Base-by-base conservation (phyloP, 1,140 invertebrate species). In the Drosophila mojavensis region DNA sequence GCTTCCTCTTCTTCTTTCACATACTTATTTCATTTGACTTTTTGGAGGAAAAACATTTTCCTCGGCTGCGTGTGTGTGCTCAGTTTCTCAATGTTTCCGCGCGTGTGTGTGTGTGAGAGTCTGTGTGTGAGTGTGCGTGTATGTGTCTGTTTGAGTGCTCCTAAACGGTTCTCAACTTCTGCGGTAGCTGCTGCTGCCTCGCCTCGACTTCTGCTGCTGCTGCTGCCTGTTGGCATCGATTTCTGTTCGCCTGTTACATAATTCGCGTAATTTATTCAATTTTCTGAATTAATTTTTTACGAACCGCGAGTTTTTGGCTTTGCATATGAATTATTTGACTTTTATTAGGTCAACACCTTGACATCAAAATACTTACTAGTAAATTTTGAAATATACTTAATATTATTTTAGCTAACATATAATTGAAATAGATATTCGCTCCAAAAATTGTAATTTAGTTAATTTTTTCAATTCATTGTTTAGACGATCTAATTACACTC, bases 251-350 rank as follows among this genome's bases (percentile, higher is more conserved):
- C 90, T 90, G 85, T 68, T 91, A 86, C 75, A 69, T 89, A 79
- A 91, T 91, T 91, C 90, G 89, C 90, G 90, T 91, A 91, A 91
- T 91, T 91, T 91, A 91, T 91, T 91, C 90, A 91, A 91, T 91
- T 91, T 90, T 90, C 75, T 73, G 86, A 90, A 91, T 91, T 89
- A 86, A 88, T 79, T 91, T 90, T 90, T 91, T 90, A 82, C 71
- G 53, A 81, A 62, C 67, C 78, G 72, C 69, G 66, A 65, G 17
- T 83, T 83, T 75, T 59, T 33, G 36, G 39, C 60, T 43, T 20
- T 70, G 66, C 55, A 79, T 71, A 71, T 79, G 65, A 69, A 59
- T 63, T 64, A 60, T 74, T 69, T 75, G 59, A 30, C 39, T 73
- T 45, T 70, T 69, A 50, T 59, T 20, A 17, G 24, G 5, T 17